Conservation (phyloP, 2,113 vertebrate genomes). For the Glaucomys volans region DNA sequence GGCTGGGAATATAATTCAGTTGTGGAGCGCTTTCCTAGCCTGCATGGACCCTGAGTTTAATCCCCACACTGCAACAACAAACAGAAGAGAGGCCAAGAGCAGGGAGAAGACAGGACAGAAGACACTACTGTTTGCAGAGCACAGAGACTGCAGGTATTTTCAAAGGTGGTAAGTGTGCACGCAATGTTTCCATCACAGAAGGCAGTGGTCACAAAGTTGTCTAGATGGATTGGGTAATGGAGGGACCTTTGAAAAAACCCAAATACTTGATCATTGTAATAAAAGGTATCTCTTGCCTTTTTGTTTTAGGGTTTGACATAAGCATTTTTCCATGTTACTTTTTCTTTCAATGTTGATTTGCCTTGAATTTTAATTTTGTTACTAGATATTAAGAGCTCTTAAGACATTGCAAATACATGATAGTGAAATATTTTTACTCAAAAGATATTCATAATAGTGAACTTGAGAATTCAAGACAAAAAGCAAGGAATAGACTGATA, state of each 20-base stretch:
- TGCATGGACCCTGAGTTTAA: not conserved
- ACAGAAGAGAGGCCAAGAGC: not conserved
- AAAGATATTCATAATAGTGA: conserved; percentile 29
- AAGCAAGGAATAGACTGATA: not conserved
- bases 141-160: not conserved
- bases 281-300: not conserved
- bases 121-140: not conserved
- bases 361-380: conserved; percentile 48
- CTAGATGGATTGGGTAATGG: not conserved
- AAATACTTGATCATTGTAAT: not conserved
- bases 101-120: not conserved
- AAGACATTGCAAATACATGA: not conserved
- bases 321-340: not conserved
- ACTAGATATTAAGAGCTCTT: not conserved
- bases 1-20: not conserved
- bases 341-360: not conserved
- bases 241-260: not conserved
- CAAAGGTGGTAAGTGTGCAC: fast-evolving
- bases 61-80: not conserved
- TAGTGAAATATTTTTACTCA: not conserved
- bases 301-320: not conserved
- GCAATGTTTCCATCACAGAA: not conserved
- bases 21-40: not conserved
- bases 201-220: not conserved
- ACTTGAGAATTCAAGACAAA: not conserved